Percentiles rank a stretch among this genome's conserved stretches.
Evolutionary conservation across 2,888 invertebrate genomes (phyloP).

Genomic region (Cerastis rubricosa): DNA sequence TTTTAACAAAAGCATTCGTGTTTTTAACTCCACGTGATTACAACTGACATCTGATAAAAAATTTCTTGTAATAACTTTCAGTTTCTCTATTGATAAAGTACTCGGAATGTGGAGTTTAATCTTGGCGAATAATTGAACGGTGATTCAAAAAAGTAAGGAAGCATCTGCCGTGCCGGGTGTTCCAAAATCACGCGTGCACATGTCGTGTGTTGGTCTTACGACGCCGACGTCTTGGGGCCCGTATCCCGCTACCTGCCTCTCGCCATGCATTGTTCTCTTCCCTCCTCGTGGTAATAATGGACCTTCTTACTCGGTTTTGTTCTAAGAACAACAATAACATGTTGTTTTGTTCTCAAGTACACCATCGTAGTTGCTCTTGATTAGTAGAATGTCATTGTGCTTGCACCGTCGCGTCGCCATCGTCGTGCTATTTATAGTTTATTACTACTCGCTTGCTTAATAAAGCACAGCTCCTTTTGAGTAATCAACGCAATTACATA

Average conservation of each 20-base stretch:
- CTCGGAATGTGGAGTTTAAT: constrained; percentile 37
- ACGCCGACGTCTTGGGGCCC: constrained; percentile 80
- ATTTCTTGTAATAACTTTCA: constrained; percentile 48
- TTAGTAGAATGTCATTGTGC: constrained; percentile 71
- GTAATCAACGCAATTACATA: constrained; percentile 71
- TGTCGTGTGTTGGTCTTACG: constrained; percentile 73
- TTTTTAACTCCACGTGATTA: constrained; percentile 63
- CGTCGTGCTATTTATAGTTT: constrained; percentile 58
- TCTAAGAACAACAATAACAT: constrained; percentile 80
- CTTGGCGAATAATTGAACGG: constrained; percentile 65
- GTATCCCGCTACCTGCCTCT: constrained; percentile 86
- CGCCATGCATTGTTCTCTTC: constrained; percentile 79
- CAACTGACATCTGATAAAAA: constrained; percentile 47
- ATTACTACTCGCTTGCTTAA: constrained; percentile 59
- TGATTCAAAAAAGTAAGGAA: constrained; percentile 59
- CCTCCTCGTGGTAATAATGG: constrained; percentile 77
- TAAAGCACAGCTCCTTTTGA: constrained; percentile 63
- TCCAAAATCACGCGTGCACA: constrained; percentile 79
- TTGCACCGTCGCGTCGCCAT: constrained; percentile 31
- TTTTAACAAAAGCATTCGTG: constrained; percentile 73
- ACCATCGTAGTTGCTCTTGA: constrained; percentile 77
- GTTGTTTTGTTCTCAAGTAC: constrained; percentile 77
- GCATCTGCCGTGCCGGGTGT: constrained; percentile 83
- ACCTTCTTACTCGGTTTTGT: constrained; percentile 85
- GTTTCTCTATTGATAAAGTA: constrained; percentile 59